Percentiles rank a stretch among this genome's conserved stretches.
Evolutionary conservation across 2,113 vertebrate genomes (phyloP).

Genomic region (Turnix velox): DNA sequence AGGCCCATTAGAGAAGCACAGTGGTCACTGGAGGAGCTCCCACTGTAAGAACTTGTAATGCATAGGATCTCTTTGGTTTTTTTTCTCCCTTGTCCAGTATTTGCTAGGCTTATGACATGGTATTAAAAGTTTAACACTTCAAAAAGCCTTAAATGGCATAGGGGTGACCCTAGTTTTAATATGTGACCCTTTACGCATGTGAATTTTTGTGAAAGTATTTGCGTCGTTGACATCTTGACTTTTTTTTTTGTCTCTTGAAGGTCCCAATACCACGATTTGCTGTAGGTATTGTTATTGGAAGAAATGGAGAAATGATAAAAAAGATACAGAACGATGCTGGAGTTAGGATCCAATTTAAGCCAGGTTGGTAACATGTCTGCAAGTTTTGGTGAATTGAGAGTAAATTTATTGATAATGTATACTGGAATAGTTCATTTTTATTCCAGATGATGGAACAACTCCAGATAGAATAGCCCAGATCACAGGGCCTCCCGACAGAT

Average conservation of each 20-base stretch:
- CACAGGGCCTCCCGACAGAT: slow-evolving; percentile 93
- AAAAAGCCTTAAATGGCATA: neutral
- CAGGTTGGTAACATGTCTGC: slow-evolving; percentile 70
- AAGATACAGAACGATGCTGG: slow-evolving; percentile 99
- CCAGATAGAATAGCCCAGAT: slow-evolving; percentile 98
- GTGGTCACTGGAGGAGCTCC: neutral
- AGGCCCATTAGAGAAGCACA: neutral
- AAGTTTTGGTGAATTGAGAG: neutral
- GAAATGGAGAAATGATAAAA: slow-evolving; percentile 99
- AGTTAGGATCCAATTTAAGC: slow-evolving; percentile 97
- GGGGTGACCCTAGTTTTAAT: neutral
- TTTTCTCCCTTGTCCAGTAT: neutral
- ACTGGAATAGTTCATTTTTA: slow-evolving; percentile 25
- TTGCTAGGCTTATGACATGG: neutral
- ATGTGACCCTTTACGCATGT: neutral
- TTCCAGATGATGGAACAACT: slow-evolving; percentile 92
- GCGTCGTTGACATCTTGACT: neutral
- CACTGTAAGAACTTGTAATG: neutral
- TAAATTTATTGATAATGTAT: neutral
- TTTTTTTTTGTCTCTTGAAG: slow-evolving; percentile 55
- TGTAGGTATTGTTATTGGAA: slow-evolving; percentile 96
- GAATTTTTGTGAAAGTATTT: neutral
- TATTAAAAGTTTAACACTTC: neutral
- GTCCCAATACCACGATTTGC: slow-evolving; percentile 97
- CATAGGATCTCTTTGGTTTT: neutral